Evolutionary conservation across 2,888 invertebrate species (phyloP).

Genomic region (Taenaris catops): DNA sequence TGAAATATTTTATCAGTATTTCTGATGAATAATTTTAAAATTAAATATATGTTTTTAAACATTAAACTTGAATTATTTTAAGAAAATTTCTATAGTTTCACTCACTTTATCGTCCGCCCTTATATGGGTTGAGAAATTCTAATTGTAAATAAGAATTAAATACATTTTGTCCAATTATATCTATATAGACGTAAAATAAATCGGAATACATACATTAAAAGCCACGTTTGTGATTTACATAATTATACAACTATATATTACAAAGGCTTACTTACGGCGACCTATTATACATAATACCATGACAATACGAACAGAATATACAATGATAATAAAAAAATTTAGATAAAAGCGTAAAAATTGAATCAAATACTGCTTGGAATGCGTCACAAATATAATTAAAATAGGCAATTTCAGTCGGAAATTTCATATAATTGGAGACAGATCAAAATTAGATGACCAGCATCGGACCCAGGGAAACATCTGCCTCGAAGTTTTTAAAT

Average conservation of each 20-base stretch:
- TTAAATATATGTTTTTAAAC: too few species aligned
- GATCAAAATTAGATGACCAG: conserved; percentile 49
- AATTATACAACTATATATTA: conserved; percentile 30
- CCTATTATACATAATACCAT: conserved; percentile 39
- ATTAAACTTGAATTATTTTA: too few species aligned
- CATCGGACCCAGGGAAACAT: conserved; percentile 43
- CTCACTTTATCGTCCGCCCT: conserved; percentile 14
- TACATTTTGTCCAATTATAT: conserved; percentile 32
- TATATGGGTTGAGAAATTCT: conserved; percentile 7
- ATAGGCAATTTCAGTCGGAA: conserved; percentile 48
- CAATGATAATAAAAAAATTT: conserved; percentile 30
- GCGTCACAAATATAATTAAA: conserved; percentile 50
- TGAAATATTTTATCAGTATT: too few species aligned
- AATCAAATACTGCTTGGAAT: conserved; percentile 69
- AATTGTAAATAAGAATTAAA: conserved; percentile 31
- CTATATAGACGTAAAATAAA: conserved; percentile 26
- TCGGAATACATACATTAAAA: conserved; percentile 32
- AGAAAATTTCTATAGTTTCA: too few species aligned
- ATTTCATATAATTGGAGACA: conserved; percentile 36
- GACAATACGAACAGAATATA: conserved; percentile 33
- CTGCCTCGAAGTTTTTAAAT: too few species aligned
- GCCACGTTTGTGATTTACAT: conserved; percentile 41
- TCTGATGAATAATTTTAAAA: too few species aligned
- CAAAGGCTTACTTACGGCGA: conserved; percentile 33
- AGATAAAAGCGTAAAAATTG: conserved; percentile 50